These are phyloP conservation scores for Temnothorax curvispinosus DNA, from an alignment of 1,140 invertebrate species.

Conservation along the genomic window DNA sequence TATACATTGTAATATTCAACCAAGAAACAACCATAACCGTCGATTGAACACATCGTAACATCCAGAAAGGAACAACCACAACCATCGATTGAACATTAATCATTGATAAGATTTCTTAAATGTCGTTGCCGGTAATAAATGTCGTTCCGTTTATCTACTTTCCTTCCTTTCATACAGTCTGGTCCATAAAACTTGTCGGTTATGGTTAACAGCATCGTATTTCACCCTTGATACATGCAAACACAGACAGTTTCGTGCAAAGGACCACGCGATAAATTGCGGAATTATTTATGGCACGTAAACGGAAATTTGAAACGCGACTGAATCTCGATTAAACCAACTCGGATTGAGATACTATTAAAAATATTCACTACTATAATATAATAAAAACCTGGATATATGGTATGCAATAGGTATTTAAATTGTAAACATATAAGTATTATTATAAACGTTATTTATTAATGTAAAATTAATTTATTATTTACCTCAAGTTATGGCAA, in stretches of 20 bases:
- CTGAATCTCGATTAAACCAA: conserved; percentile 7
- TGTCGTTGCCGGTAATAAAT: conserved; percentile 65
- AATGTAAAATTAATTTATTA: not conserved
- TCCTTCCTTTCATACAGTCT: conserved; percentile 55
- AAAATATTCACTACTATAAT: not conserved
- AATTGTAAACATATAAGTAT: not conserved
- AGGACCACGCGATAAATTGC: conserved; percentile 48
- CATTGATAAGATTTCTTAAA: conserved; percentile 71
- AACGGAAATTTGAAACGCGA: conserved; percentile 39
- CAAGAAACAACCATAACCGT: not conserved
- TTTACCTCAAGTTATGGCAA: not conserved
- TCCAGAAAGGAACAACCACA: conserved; percentile 12
- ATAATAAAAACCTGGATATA: not conserved
- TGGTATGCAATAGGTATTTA: not conserved
- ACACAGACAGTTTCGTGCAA: conserved; percentile 21
- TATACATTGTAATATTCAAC: not conserved
- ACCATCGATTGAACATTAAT: conserved; percentile 67
- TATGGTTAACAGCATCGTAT: conserved; percentile 65
- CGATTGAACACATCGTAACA: conserved; percentile 48
- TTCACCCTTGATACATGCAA: conserved; percentile 48
- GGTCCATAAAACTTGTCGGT: conserved; percentile 67
- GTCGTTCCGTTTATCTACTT: conserved; percentile 65
- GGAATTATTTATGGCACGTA: conserved; percentile 50
- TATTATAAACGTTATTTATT: not conserved
- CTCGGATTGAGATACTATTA: not conserved